phyloP scores from a whole-genome alignment of 2,113 vertebrate genomes.

The Neomonachus schauinslandi region DNA sequence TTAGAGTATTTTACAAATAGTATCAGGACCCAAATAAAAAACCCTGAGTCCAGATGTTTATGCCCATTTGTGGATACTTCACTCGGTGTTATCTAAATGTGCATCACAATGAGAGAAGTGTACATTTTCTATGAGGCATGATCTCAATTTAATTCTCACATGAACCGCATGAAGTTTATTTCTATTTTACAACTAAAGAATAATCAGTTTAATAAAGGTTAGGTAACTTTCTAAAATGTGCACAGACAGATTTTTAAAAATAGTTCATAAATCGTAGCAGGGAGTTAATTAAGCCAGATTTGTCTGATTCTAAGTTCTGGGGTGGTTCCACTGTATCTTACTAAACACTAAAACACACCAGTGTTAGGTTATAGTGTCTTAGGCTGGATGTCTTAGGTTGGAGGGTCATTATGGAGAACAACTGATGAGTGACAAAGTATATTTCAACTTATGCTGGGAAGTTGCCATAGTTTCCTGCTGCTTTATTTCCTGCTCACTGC shows the following conservation, averaged over 20 bases:
- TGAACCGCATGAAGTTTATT: not conserved
- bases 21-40: not conserved
- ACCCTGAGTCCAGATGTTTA: not conserved
- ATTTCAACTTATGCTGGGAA: not conserved
- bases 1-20: not conserved
- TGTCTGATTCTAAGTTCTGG: slow-evolving; percentile 25
- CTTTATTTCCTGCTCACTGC: not conserved
- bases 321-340: not conserved
- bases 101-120: not conserved
- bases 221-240: not conserved
- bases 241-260: not conserved
- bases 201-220: not conserved
- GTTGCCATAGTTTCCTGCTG: not conserved
- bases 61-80: not conserved
- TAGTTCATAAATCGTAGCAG: not conserved
- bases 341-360: not conserved
- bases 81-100: not conserved
- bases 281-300: slow-evolving; percentile 23
- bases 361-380: not conserved
- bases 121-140: not conserved
- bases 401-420: not conserved
- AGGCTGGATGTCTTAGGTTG: not conserved
- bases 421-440: not conserved
- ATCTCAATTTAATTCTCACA: slow-evolving; percentile 29
- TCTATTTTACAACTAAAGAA: slow-evolving; percentile 5